Percentiles rank a stretch among this genome's conserved stretches.
Conservation (phyloP, 2,888 invertebrate genomes). For the Hypercompe scribonia region DNA sequence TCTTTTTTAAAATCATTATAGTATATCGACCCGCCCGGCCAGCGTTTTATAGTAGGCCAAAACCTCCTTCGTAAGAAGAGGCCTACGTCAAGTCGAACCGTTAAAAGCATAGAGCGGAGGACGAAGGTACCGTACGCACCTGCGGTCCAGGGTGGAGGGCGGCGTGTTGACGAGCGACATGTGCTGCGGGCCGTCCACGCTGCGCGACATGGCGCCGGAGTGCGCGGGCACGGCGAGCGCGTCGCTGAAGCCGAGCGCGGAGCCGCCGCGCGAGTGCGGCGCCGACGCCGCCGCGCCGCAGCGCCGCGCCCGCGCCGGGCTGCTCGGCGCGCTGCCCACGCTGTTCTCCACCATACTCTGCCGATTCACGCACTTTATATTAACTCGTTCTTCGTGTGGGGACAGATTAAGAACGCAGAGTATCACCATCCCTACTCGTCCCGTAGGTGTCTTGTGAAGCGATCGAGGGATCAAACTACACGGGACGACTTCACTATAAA, state of each 20-base stretch:
- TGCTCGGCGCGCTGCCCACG: conserved; percentile 88
- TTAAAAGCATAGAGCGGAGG: too few relatives aligned
- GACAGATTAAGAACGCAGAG: too few relatives aligned
- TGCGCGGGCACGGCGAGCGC: conserved; percentile 63
- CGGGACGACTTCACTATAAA: too few relatives aligned
- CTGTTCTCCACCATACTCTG: conserved; percentile 83
- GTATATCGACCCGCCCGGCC: too few relatives aligned
- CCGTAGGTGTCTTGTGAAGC: too few relatives aligned
- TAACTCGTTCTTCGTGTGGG: too few relatives aligned
- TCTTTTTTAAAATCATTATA: too few relatives aligned
- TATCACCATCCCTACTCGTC: too few relatives aligned
- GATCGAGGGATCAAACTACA: too few relatives aligned
- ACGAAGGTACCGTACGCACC: conserved; percentile 62
- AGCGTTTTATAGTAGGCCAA: too few relatives aligned
- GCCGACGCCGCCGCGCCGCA: conserved; percentile 50
- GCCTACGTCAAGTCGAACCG: too few relatives aligned
- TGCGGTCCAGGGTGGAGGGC: conserved; percentile 84
- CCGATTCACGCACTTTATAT: background rate
- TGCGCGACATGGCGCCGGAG: conserved; percentile 82
- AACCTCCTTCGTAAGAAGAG: too few relatives aligned
- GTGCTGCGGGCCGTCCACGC: conserved; percentile 83
- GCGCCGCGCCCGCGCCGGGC: conserved; percentile 72
- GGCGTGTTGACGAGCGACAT: conserved; percentile 62
- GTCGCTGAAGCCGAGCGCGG: conserved; percentile 76
- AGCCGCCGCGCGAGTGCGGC: conserved; percentile 79